phyloP scores from a whole-genome alignment of 35 echinoderm and acorn worm species.

The Chiridota heheva region DNA sequence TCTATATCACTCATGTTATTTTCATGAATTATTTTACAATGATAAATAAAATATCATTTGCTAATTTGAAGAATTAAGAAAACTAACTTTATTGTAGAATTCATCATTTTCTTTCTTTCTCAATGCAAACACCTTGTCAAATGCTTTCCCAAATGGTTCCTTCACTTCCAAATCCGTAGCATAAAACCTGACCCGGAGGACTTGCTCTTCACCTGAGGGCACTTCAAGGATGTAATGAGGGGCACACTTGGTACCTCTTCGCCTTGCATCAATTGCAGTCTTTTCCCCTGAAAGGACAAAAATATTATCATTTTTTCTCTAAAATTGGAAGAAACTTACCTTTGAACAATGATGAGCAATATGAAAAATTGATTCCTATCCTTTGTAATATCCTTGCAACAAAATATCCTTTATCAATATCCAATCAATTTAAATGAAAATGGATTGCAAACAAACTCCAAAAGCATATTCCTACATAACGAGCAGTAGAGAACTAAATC shows the following conservation, averaged over 20 bases:
- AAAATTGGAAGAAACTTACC: background rate
- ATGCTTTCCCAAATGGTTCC: slow-evolving; percentile 83
- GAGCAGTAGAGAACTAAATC: too few relatives aligned
- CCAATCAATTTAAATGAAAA: too few relatives aligned
- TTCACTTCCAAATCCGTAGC: slow-evolving; percentile 62
- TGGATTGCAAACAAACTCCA: too few relatives aligned
- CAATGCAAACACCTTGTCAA: slow-evolving; percentile 72
- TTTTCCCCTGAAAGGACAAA: slow-evolving; percentile 56
- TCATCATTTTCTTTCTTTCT: slow-evolving; percentile 86
- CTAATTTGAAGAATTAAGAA: background rate
- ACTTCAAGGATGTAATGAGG: slow-evolving; percentile 86
- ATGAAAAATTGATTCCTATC: too few relatives aligned
- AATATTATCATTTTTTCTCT: background rate
- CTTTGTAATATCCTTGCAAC: too few relatives aligned
- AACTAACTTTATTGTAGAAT: slow-evolving; percentile 78
- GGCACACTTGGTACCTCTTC: slow-evolving; percentile 84
- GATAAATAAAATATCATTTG: too few relatives aligned
- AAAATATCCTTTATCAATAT: too few relatives aligned
- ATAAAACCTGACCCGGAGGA: slow-evolving; percentile 63
- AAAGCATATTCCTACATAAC: too few relatives aligned
- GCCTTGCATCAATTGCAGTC: slow-evolving; percentile 71
- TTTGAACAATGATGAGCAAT: background rate
- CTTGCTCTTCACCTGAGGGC: slow-evolving; percentile 66
- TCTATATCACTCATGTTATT: too few relatives aligned
- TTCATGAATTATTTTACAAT: too few relatives aligned